phyloP scores from a whole-genome alignment of 2,797 vertebrate genomes.

The Lagorchestes hirsutus region DNA sequence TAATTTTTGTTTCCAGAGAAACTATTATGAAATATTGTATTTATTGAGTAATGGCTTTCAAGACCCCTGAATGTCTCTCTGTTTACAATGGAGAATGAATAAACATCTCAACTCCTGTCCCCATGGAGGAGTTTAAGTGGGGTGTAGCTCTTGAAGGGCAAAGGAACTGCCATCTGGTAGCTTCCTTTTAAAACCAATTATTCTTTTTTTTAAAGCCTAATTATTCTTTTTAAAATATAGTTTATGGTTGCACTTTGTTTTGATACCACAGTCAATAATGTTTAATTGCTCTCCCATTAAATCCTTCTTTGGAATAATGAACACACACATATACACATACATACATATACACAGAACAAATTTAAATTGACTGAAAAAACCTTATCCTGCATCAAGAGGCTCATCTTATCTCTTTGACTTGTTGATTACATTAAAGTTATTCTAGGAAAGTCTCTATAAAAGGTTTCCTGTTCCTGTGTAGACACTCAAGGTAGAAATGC shows the following conservation, averaged over 20 bases:
- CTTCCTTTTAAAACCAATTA: background rate
- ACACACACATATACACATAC: background rate
- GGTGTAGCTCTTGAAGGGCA: background rate
- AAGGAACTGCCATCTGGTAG: background rate
- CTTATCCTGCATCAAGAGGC: background rate
- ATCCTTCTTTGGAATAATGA: background rate
- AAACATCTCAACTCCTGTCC: background rate
- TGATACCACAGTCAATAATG: background rate
- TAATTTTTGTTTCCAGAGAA: background rate
- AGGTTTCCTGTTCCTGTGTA: background rate
- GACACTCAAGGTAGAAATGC: background rate
- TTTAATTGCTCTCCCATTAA: background rate
- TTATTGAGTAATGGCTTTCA: background rate
- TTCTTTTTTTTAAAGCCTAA: background rate
- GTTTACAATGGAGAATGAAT: background rate
- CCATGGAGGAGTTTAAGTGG: background rate
- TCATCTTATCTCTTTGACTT: background rate
- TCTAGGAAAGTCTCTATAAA: background rate
- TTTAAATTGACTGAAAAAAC: background rate
- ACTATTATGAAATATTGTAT: background rate
- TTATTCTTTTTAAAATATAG: background rate
- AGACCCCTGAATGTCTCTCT: background rate
- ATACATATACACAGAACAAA: background rate
- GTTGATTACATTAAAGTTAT: background rate
- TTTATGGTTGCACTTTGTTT: background rate